Conservation (phyloP, 2,113 vertebrate species). For the Synchiropus splendidus region DNA sequence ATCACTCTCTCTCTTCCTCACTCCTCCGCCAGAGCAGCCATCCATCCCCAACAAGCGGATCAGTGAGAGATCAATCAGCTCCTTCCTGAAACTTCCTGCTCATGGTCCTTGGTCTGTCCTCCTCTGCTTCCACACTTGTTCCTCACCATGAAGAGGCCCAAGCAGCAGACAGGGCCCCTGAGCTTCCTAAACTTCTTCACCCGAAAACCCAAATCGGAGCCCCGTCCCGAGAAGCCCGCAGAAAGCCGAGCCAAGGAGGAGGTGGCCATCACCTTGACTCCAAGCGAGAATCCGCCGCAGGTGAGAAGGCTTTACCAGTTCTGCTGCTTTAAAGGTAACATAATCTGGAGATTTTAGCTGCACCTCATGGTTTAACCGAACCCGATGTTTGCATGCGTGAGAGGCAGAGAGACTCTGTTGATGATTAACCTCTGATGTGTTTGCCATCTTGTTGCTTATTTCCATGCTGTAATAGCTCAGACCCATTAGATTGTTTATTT, state of each 20-base stretch:
- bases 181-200: conserved; percentile 70
- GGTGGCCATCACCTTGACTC: conserved; percentile 46
- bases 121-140: conserved; percentile 36
- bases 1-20: not conserved
- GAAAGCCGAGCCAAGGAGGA: conserved; percentile 46
- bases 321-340: no score
- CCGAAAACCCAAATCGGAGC: conserved; percentile 63
- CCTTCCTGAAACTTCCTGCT: conserved; percentile 23
- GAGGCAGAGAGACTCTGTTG: conserved; percentile 12
- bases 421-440: conserved; percentile 38
- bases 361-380: not conserved
- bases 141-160: conserved; percentile 69
- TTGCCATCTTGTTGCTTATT: conserved; percentile 5
- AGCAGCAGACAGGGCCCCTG: conserved; percentile 57
- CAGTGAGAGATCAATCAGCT: conserved; percentile 28
- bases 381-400: not conserved
- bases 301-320: conserved; percentile 24
- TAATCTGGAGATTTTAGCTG: no score
- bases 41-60: conserved; percentile 26
- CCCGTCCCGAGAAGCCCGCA: conserved; percentile 30
- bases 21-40: conserved; percentile 19
- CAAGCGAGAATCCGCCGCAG: conserved; percentile 54
- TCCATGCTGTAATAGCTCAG: conserved; percentile 16
- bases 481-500: conserved; percentile 52
- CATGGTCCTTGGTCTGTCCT: conserved; percentile 51